Evolutionary conservation across 2,113 vertebrate species (phyloP).

Genomic region (Salvelinus fontinalis): DNA sequence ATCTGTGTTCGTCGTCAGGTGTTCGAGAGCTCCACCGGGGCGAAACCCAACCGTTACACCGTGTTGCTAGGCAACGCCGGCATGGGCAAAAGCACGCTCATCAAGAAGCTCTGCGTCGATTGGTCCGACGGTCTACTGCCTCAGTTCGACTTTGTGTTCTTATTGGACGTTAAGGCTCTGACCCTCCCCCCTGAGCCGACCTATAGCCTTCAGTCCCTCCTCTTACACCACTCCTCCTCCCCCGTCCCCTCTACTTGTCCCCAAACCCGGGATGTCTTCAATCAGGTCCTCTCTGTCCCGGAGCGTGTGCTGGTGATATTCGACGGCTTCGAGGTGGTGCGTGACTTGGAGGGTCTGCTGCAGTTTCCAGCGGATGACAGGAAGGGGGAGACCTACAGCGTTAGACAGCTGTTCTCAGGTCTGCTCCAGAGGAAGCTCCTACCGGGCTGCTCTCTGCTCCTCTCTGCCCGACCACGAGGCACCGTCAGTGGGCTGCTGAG

Average conservation of each 20-base stretch:
- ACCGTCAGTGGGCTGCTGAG: slow-evolving; percentile 76
- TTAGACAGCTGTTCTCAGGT: slow-evolving; percentile 78
- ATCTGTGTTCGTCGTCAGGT: slow-evolving; percentile 53
- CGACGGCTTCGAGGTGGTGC: slow-evolving; percentile 86
- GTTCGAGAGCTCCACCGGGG: slow-evolving; percentile 58
- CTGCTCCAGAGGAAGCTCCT: slow-evolving; percentile 85
- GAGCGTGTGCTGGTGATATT: slow-evolving; percentile 84
- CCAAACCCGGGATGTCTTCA: slow-evolving; percentile 67
- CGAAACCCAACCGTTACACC: slow-evolving; percentile 64
- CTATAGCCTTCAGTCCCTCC: slow-evolving; percentile 78
- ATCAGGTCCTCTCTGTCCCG: slow-evolving; percentile 75
- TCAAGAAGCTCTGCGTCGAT: slow-evolving; percentile 80
- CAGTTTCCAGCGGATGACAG: slow-evolving; percentile 61
- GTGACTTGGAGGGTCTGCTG: slow-evolving; percentile 73
- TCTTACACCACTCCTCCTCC: slow-evolving; percentile 69
- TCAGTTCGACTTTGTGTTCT: slow-evolving; percentile 87
- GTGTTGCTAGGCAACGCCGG: slow-evolving; percentile 82
- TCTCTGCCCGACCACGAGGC: slow-evolving; percentile 79
- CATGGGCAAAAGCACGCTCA: slow-evolving; percentile 85
- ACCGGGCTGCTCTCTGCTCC: slow-evolving; percentile 82
- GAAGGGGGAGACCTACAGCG: slow-evolving; percentile 50
- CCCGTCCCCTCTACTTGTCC: slow-evolving; percentile 48
- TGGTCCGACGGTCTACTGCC: slow-evolving; percentile 81
- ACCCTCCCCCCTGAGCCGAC: slow-evolving; percentile 53
- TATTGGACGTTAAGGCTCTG: slow-evolving; percentile 76